Base-by-base conservation (phyloP, 2,888 invertebrate species). In the Andrena trimmerana region DNA sequence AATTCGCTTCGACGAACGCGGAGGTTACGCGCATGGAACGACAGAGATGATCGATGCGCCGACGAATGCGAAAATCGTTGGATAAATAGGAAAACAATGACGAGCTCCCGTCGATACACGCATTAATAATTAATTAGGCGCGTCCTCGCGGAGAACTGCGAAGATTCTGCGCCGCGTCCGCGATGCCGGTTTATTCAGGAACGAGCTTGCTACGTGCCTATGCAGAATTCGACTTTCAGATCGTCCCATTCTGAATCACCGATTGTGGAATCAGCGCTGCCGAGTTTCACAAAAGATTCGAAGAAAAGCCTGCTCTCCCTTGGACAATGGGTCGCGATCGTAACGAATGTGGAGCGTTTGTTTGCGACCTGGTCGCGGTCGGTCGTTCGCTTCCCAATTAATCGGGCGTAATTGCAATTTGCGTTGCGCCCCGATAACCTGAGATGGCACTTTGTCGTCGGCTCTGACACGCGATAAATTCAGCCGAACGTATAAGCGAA, bases 391-490 rank as follows among this genome's bases (percentile, higher is more conserved):
- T 63, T 71, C 57, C 50, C 77, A 86, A 87, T 87, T 90, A 90
- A 90, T 90, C 85, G 42, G 81, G 76, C 83, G 82, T 86, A 87
- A 88, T 90, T 89, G 78, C 77, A 57, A 70, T 78, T 67, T 20
- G 27, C 42, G 24, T 68, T 24, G 52, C 31, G n/a, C 16, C 27
- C 50, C 52, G 52, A 65, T 48, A 63, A 54, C 16, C 33, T 29
- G 59, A 59, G 10, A 29, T 13, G 4, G 5, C 13, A 27, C 59
- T 29, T 59, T 59, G 59, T 29, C 59, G 29, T 16, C 59, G 27
- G 2, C 6, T 29, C 2, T 4, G 27, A 27, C 29, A 3, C 57
- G 27, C 16, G 27, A 29, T 16, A 16, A 57, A 57, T 13, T 27
- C 57, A 57, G 3, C 27, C 24, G 24, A 2, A 54, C 24, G 2